These are phyloP conservation scores for Gadus chalcogrammus DNA, from an alignment of 2,113 vertebrate genomes.

Conservation along the genomic window DNA sequence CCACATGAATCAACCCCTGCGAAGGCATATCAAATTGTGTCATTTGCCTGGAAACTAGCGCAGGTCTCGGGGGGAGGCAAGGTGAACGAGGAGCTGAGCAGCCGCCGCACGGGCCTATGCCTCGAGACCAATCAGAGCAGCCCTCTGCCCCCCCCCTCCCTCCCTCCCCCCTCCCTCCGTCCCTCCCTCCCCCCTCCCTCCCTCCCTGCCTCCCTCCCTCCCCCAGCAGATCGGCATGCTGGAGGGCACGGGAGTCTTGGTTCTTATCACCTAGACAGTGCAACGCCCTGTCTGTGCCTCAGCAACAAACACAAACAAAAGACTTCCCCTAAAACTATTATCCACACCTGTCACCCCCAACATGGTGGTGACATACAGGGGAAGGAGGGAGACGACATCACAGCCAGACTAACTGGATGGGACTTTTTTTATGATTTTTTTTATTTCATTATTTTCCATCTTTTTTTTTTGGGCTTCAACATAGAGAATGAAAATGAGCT, in stretches of 20 bases:
- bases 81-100: slow-evolving; percentile 70
- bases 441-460: not conserved
- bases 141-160: too few species aligned
- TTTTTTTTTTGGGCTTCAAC: slow-evolving; percentile 2
- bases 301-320: slow-evolving; percentile 33
- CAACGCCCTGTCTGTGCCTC: slow-evolving; percentile 63
- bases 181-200: slow-evolving; percentile 23
- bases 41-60: slow-evolving; percentile 78
- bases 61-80: slow-evolving; percentile 73
- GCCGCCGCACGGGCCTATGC: slow-evolving; percentile 55
- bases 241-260: slow-evolving; percentile 61
- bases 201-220: too few species aligned
- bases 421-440: slow-evolving; percentile 10
- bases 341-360: not conserved
- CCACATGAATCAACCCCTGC: slow-evolving; percentile 72
- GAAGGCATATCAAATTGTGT: slow-evolving; percentile 74
- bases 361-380: not conserved
- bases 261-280: slow-evolving; percentile 66
- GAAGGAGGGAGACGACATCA: not conserved
- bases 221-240: slow-evolving; percentile 48
- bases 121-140: slow-evolving; percentile 69
- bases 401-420: not conserved
- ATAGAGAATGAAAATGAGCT: slow-evolving; percentile 46
- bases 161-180: slow-evolving; percentile 17
- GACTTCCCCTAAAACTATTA: slow-evolving; percentile 46